Evolutionary conservation across 2,113 vertebrate genomes (phyloP).

Genomic region (Blennius ocellaris): DNA sequence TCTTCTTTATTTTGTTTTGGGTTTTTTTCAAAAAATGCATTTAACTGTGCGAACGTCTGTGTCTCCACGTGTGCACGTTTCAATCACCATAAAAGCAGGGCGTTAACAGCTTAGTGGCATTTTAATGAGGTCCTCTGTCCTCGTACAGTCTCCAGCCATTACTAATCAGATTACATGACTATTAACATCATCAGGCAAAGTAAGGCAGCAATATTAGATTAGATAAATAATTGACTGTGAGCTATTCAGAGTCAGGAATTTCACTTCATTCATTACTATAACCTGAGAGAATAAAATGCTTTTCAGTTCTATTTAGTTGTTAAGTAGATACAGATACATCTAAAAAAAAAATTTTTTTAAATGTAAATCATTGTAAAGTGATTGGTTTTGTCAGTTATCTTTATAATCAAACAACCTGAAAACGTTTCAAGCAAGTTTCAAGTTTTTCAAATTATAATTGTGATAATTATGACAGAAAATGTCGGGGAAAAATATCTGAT

Average conservation of each 20-base stretch:
- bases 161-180: slow-evolving; percentile 74
- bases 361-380: no score
- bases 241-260: slow-evolving; percentile 30
- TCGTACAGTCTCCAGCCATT: slow-evolving; percentile 42
- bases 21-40: not conserved
- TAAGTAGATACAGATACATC: no score
- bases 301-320: no score
- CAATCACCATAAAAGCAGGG: slow-evolving; percentile 64
- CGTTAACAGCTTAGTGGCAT: slow-evolving; percentile 54
- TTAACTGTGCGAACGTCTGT: not conserved
- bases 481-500: no score
- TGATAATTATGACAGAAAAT: not conserved
- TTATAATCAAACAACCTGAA: no score
- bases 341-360: no score
- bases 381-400: no score
- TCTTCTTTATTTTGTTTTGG: not conserved
- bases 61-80: slow-evolving; percentile 43
- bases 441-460: not conserved
- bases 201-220: slow-evolving; percentile 56
- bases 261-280: slow-evolving; percentile 16
- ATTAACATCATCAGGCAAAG: slow-evolving; percentile 62
- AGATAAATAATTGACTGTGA: slow-evolving; percentile 41
- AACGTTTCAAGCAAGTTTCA: no score
- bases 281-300: not conserved
- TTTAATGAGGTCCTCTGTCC: slow-evolving; percentile 63